Percentiles rank a stretch among this genome's conserved stretches.
phyloP scores from a whole-genome alignment of 2,113 vertebrate genomes.

The Micronycteris hirsuta region DNA sequence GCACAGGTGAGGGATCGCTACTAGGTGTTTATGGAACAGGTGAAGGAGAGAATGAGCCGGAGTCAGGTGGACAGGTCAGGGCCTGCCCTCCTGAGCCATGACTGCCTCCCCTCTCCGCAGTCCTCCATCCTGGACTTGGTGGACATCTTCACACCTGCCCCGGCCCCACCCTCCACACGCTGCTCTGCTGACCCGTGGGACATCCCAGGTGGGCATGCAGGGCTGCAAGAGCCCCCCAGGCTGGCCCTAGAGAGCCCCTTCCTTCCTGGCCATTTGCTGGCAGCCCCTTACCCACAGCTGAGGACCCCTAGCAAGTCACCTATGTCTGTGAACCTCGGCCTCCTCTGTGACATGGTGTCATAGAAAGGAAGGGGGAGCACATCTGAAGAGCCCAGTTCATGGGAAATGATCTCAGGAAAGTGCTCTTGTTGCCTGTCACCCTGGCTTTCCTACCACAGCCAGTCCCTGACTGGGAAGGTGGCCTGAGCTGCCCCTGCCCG shows the following conservation, averaged over 20 bases:
- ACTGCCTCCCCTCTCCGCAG: constrained; percentile 77
- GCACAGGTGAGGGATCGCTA: neutral
- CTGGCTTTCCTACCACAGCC: neutral
- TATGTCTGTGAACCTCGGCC: neutral
- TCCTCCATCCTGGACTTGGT: constrained; percentile 93
- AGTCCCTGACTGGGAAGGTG: neutral
- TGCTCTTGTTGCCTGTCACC: neutral
- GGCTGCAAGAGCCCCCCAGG: constrained; percentile 14
- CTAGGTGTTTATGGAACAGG: constrained; percentile 27
- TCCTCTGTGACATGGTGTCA: neutral
- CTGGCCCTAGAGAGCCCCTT: neutral
- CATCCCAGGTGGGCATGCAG: constrained; percentile 76
- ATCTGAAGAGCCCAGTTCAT: neutral
- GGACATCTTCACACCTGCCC: constrained; percentile 88
- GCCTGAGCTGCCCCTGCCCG: neutral
- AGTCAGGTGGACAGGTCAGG: neutral
- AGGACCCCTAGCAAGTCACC: neutral
- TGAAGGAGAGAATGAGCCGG: neutral
- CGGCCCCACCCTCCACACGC: constrained; percentile 79
- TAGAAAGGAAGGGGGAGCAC: neutral
- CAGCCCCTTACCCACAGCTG: neutral
- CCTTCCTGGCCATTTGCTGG: neutral
- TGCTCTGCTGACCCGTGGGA: constrained; percentile 87
- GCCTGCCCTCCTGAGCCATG: constrained; percentile 20
- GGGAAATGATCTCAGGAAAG: neutral